phyloP scores from a whole-genome alignment of 92 coral and sea anemone species.

The Porites rus region DNA sequence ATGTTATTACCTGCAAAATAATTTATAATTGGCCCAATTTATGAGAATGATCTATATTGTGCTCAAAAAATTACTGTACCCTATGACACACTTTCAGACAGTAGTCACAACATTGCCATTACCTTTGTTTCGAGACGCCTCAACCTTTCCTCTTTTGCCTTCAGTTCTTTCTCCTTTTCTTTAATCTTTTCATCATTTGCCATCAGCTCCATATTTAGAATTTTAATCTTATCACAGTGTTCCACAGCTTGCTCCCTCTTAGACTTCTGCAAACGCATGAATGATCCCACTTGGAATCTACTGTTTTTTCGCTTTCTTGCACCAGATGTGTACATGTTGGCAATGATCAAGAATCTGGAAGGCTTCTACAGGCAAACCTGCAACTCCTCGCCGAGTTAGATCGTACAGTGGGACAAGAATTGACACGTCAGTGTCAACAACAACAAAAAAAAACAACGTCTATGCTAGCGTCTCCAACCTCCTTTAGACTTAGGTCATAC shows the following conservation, averaged over 20 bases:
- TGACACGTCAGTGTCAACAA: constrained; percentile 20
- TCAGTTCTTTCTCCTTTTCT: constrained; percentile 17
- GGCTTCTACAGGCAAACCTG: constrained; percentile 1
- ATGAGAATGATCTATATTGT: neutral
- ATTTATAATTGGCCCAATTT: constrained; percentile 2
- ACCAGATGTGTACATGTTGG: neutral
- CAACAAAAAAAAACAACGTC: neutral
- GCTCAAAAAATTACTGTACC: too few relatives aligned
- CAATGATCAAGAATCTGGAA: neutral
- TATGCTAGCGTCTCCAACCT: constrained; percentile 23
- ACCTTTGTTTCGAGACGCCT: constrained; percentile 8
- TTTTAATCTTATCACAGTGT: neutral
- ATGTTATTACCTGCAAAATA: too few relatives aligned
- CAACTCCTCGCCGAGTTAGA: constrained; percentile 1
- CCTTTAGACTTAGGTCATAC: neutral
- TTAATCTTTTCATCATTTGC: neutral
- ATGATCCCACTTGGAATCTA: constrained; percentile 21
- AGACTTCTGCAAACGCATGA: neutral
- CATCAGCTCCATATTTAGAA: neutral
- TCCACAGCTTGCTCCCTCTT: neutral
- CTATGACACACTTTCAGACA: neutral
- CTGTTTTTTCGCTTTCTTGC: neutral
- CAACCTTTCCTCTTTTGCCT: constrained; percentile 4
- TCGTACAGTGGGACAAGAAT: constrained; percentile 11
- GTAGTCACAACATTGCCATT: neutral